Conservation (phyloP, 2,888 invertebrate genomes). For the Drosophila planitibia region DNA sequence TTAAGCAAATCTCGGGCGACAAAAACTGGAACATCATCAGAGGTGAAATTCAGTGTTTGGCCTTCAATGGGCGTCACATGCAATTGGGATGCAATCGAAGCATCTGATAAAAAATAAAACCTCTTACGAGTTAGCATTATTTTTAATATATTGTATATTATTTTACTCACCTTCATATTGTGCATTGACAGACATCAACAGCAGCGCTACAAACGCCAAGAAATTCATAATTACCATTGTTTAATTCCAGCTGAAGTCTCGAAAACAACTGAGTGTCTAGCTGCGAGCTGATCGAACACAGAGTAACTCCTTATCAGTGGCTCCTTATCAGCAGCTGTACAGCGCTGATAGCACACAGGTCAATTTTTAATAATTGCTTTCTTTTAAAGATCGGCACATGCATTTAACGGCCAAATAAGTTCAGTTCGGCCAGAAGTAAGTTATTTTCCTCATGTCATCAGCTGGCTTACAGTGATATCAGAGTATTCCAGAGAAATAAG, state of each 20-base stretch:
- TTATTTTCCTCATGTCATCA: not conserved
- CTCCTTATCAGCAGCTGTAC: constrained; percentile 16
- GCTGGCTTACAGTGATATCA: not conserved
- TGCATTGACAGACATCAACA: constrained; percentile 8
- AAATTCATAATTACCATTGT: constrained; percentile 16
- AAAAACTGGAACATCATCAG: not conserved
- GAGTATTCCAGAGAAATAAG: not conserved
- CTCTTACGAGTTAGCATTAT: not conserved
- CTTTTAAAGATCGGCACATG: not conserved
- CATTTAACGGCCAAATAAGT: not conserved
- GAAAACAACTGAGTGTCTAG: constrained; percentile 14
- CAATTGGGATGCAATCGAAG: constrained; percentile 11
- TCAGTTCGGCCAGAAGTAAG: not conserved
- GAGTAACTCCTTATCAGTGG: too few species aligned
- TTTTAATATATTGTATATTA: not conserved
- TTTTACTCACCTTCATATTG: not conserved
- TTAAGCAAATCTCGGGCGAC: constrained; percentile 19
- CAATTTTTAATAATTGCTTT: not conserved
- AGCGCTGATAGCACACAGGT: constrained; percentile 4
- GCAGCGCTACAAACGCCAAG: not conserved
- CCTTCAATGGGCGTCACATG: not conserved
- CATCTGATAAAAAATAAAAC: not conserved
- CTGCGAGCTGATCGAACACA: not conserved
- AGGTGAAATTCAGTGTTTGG: rapidly evolving
- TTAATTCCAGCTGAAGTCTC: not conserved